These are phyloP conservation scores for Amblyopsis rosae DNA, from an alignment of 2,113 vertebrate genomes.

Conservation along the genomic window DNA sequence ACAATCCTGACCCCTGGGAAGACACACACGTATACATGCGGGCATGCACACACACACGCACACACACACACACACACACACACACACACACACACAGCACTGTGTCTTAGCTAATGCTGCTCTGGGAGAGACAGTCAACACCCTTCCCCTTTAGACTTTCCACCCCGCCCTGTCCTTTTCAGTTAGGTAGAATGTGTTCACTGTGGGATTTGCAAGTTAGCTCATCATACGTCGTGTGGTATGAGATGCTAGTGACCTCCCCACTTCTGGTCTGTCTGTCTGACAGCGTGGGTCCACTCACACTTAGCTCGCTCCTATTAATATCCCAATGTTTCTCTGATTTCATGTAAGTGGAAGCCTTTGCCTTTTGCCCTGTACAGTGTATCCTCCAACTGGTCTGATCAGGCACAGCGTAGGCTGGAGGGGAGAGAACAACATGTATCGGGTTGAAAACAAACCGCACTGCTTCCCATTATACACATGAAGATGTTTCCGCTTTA, in stretches of 20 bases:
- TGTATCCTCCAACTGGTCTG: not conserved
- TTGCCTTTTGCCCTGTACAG: not conserved
- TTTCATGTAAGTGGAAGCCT: not conserved
- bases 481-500: not conserved
- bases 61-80: not conserved
- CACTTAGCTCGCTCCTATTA: conserved; percentile 24
- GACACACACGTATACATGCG: not conserved
- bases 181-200: not conserved
- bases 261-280: not conserved
- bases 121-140: conserved; percentile 15
- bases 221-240: conserved; percentile 13
- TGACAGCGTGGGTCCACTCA: not conserved
- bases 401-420: no score
- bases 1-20: conserved; percentile 36
- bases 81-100: not conserved
- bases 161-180: conserved; percentile 1
- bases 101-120: conserved; percentile 8
- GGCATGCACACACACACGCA: not conserved
- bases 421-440: no score
- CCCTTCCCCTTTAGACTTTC: not conserved
- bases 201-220: conserved; percentile 19
- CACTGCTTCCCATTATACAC: not conserved
- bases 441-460: not conserved
- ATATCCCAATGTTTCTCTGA: conserved; percentile 25
- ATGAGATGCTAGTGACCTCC: conserved; percentile 17